Evolutionary conservation across 2,113 vertebrate genomes (phyloP).

Genomic region (Callospermophilus lateralis): DNA sequence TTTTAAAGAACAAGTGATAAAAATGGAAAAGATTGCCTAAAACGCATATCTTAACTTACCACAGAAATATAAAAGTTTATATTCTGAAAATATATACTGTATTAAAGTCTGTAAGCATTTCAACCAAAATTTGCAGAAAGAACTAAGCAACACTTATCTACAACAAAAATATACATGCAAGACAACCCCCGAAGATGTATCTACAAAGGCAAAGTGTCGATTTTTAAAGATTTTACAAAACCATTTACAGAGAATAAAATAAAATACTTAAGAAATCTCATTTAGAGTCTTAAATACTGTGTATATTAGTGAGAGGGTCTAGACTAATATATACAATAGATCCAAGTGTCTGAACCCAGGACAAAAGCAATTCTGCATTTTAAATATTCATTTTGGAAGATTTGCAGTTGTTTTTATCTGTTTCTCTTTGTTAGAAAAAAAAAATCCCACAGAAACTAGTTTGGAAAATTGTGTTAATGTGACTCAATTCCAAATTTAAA

Average conservation of each 20-base stretch:
- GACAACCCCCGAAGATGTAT: slow-evolving; percentile 90
- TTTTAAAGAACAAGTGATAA: slow-evolving; percentile 91
- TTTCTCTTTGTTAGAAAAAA: slow-evolving; percentile 80
- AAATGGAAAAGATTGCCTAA: slow-evolving; percentile 92
- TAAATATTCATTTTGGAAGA: slow-evolving; percentile 85
- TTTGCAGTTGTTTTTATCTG: slow-evolving; percentile 79
- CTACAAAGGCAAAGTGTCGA: slow-evolving; percentile 91
- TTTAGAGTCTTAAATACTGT: slow-evolving; percentile 91
- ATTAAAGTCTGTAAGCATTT: slow-evolving; percentile 91
- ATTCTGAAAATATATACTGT: slow-evolving; percentile 94
- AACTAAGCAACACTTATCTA: slow-evolving; percentile 92
- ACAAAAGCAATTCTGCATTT: slow-evolving; percentile 82
- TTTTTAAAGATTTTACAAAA: slow-evolving; percentile 91
- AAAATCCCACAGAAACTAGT: slow-evolving; percentile 84
- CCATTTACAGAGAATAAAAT: slow-evolving; percentile 92
- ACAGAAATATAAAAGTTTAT: slow-evolving; percentile 95
- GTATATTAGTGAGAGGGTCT: slow-evolving; percentile 91
- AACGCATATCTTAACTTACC: slow-evolving; percentile 93
- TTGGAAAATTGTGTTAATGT: slow-evolving; percentile 83
- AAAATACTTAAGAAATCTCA: slow-evolving; percentile 91
- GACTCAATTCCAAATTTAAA: slow-evolving; percentile 86
- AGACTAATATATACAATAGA: slow-evolving; percentile 90
- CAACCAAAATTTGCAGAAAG: slow-evolving; percentile 89
- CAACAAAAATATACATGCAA: slow-evolving; percentile 95
- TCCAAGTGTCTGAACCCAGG: slow-evolving; percentile 85